Conservation (phyloP, 2,113 vertebrate species). For the Tetrax tetrax region DNA sequence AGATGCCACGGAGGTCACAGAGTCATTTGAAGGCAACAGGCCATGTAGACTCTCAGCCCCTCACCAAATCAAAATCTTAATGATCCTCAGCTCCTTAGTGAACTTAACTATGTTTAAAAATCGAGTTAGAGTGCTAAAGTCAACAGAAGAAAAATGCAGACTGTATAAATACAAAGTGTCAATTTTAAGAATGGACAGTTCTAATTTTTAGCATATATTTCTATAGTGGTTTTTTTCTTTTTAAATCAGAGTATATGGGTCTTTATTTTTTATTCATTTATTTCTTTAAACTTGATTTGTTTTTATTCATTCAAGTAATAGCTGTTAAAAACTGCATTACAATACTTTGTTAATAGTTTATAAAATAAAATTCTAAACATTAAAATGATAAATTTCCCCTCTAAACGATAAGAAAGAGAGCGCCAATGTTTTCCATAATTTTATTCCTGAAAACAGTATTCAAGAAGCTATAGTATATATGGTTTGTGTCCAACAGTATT, state of each 20-base stretch:
- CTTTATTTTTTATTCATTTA: background rate
- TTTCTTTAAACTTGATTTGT: background rate
- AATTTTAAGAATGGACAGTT: background rate
- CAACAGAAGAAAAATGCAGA: background rate
- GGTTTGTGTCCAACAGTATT: background rate
- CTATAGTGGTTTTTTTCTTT: background rate
- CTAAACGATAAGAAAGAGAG: background rate
- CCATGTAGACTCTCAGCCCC: background rate
- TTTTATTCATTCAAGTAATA: background rate
- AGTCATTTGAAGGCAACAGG: background rate
- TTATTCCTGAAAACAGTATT: background rate
- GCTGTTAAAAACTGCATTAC: background rate
- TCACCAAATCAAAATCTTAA: background rate
- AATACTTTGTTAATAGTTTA: background rate
- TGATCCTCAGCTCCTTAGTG: background rate
- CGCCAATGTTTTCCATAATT: background rate
- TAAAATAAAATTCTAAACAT: background rate
- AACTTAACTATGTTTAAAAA: background rate
- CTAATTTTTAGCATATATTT: background rate
- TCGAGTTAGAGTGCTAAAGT: background rate
- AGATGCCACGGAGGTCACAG: background rate
- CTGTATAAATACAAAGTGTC: background rate
- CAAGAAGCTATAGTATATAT: background rate
- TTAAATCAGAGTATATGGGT: background rate
- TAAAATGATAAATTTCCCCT: background rate